Base-by-base conservation (phyloP, 2,888 invertebrate genomes). In the Drosophila hamatofila region DNA sequence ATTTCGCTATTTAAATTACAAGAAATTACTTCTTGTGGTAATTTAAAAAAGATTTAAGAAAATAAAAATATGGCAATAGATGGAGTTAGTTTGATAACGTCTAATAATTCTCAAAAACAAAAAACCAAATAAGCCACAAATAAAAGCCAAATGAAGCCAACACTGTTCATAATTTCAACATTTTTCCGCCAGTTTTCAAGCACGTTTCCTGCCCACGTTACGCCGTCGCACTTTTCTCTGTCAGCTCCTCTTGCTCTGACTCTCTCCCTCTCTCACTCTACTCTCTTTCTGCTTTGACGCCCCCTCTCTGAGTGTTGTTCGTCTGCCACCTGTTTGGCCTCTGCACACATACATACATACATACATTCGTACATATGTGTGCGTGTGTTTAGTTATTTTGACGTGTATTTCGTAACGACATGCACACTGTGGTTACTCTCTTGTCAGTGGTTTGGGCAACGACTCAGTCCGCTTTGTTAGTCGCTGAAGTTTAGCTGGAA, bases 391-490 rank as follows among this genome's bases (percentile, higher is more conserved):
- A 72, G 49, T 33, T 60, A 37, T 70, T 82, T 71, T 48, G 62
- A 64, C 63, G 56, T 23, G 64, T 63, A 62, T 81, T 63, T 86
- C 80, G 70, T 81, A 86, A 81, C 67, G 37, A 55, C 85, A 69
- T 72, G 78, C 71, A 69, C 74, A 77, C 72, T 83, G 86, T 41
- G 61, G 68, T 68, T 68, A 68, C 58, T 46, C 49, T 16, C 52
- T 30, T 18, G 57, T 21, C 27, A 65, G 66, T 51, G 51, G 44
- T 46, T 56, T 37, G 39, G 35, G 30, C 37, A 35, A 23, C 30
- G 18, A 16, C 16, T 57, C 72, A 66, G 55, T 72, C 21, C 44
- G 39, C 57, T 46, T 59, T 35, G 39, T 41, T 60, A 42, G 39
- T 65, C 60, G 65, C 55, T 72, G 44, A 39, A 67, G 51, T 23